Base-by-base conservation (phyloP, 2,888 invertebrate genomes). In the Callyntrura guangdongensis region DNA sequence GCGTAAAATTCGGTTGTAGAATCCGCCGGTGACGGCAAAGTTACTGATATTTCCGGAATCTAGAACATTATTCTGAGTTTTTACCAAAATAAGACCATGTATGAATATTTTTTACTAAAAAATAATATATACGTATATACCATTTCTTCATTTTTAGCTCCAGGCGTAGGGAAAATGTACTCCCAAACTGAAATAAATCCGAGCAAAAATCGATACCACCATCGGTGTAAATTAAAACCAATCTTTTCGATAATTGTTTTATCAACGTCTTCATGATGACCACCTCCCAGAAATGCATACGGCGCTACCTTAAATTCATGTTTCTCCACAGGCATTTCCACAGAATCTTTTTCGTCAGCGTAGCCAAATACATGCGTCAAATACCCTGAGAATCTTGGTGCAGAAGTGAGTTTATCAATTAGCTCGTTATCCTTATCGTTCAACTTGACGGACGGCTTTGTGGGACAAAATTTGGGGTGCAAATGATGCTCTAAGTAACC, bases 11-110 rank as follows among this genome's bases (percentile, higher is more conserved):
- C 92, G 36, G 92, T 92, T 14, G 93, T 92, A 17, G 92, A 92
- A 17, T 91, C 90, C 5, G 81, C 86, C 3, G 93, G 93, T 36
- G 92, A 92, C 11, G 93, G 92, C 0, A 93, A 59, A 5, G 93
- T 93, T 2, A 93, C 86, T 11, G 93, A 93, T 22, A 93, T 91
- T 86, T 92, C 92, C 1, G 93, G 93, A 17, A 92, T 11, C 47
- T 56, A 36, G 36, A 36, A 6, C 36, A 36, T 36, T 36, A 36
- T 36, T 36, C 2, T 36, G 2, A 6, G 36, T 25, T 2, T 25
- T 20, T 74, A 12, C 5, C 22, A 27, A 12, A 9, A 9, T 79
- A 8, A 22, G 5, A 5, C 12, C 22, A 20, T 53, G 3, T n/a
- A n/a, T n/a, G 56, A 53, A 53, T 14, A n/a, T 22, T 11, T 53